Base-by-base conservation (phyloP, 2,113 vertebrate species). In the Sorex araneus region DNA sequence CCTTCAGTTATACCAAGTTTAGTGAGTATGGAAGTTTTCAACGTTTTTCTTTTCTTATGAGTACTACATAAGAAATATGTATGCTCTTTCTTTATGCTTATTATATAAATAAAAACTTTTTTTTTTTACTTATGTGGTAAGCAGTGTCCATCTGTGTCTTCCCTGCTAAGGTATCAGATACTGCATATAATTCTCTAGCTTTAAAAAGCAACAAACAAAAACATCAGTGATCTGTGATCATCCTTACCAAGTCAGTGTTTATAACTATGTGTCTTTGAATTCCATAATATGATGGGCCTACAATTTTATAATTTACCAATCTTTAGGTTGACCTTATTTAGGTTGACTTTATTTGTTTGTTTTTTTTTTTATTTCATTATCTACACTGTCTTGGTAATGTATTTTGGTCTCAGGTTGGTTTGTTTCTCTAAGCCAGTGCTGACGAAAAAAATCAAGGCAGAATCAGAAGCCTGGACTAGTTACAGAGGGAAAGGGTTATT, bases 301-400 rank as follows among this genome's bases (percentile, higher is more conserved):
- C 2, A 23, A 0, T 84, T 43, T 5, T 27, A 12, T 63, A 67
- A 25, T 63, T 96, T 81, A 84, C 13, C 50, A 21, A 8, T 84
- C 43, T 81, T 82, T 60, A 81, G 34, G 30, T 47, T 80, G 57
- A 79, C 88, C 66, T 66, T 7, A 79, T 64, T 54, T 82, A 81
- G 34, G 30, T 47, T 80, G 57, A 79, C 88, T 71, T 66, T 7
- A 79, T 64, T 54, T 82, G 92, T 81, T 75, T 50, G 9, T 13
- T 50, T 50, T 6, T 50, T 50, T 50, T 50, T 50, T 81, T 50
- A 50, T 78, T 85, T 74, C 16, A 84, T 67, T 74, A 89, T 47
- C n/a, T 50, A 21, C 64, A 6, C 18, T 71, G 0, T 45, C 12
- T 71, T 77, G 23, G 4, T 45, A 19, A 3, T 0, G 18, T 36